Conservation (phyloP, 2,888 invertebrate species). For the Eurois occulta region DNA sequence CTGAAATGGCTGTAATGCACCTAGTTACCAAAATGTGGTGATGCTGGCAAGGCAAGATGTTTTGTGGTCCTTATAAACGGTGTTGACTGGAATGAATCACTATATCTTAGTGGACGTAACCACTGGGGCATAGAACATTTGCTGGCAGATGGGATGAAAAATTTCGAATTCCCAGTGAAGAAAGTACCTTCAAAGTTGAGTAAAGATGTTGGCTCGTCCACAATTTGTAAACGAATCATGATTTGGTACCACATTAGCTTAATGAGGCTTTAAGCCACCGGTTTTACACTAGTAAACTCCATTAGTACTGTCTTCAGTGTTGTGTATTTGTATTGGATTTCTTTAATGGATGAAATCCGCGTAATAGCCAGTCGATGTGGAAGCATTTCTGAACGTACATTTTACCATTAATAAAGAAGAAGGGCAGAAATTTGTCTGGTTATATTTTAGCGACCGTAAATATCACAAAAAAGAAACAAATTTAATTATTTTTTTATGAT, state of each 20-base stretch:
- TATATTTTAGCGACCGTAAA: too few species aligned
- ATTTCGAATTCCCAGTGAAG: background rate
- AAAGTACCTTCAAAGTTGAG: background rate
- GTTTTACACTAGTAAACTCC: slow-evolving; percentile 48
- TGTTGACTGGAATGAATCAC: background rate
- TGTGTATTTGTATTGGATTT: slow-evolving; percentile 33
- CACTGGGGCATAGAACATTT: background rate
- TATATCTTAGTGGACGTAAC: background rate
- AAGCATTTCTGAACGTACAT: background rate
- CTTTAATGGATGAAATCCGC: background rate
- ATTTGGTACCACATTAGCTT: slow-evolving; percentile 46
- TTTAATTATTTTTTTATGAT: too few species aligned
- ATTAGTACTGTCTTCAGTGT: slow-evolving; percentile 17
- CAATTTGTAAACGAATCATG: slow-evolving; percentile 40
- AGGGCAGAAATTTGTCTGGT: too few species aligned
- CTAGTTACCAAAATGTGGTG: background rate
- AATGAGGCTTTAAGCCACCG: slow-evolving; percentile 48
- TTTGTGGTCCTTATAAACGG: too few species aligned
- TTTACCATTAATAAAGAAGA: background rate
- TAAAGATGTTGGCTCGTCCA: slow-evolving; percentile 18
- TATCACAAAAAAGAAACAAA: too few species aligned
- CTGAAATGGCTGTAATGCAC: background rate
- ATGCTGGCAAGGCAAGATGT: background rate
- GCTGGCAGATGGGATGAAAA: background rate
- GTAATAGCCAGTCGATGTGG: background rate